These are phyloP conservation scores for Diadromus collaris DNA, from an alignment of 2,888 invertebrate genomes.

Conservation along the genomic window DNA sequence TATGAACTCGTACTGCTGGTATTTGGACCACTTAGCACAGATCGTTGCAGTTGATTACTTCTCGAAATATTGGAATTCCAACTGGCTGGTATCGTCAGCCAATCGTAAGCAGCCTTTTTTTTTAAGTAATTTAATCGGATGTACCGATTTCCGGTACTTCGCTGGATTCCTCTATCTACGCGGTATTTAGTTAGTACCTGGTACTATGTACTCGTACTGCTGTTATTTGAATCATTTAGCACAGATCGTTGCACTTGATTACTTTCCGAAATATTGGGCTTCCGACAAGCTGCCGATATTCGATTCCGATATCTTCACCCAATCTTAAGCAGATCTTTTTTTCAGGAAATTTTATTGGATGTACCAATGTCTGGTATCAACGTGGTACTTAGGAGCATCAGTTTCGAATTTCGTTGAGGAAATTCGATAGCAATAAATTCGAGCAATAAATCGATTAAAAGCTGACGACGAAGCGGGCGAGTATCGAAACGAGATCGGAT, in stretches of 20 bases:
- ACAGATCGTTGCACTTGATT: background rate
- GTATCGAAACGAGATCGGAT: slow-evolving; percentile 2
- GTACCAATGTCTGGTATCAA: background rate
- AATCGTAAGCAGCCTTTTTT: too few relatives aligned
- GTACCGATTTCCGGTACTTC: too few relatives aligned
- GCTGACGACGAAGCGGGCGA: background rate
- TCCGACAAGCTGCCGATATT: background rate
- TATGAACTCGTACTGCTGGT: background rate
- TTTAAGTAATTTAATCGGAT: too few relatives aligned
- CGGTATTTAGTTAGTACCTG: too few relatives aligned
- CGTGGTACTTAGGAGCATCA: background rate
- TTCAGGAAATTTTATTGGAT: background rate
- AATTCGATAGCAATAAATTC: background rate
- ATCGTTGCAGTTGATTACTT: background rate
- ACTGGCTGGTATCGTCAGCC: too few relatives aligned
- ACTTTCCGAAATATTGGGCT: background rate
- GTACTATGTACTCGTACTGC: background rate
- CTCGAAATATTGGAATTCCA: too few relatives aligned
- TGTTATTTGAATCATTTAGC: background rate
- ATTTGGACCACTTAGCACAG: background rate
- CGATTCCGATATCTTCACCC: background rate
- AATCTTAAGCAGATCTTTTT: background rate
- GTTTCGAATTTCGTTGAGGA: background rate
- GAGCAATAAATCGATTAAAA: background rate
- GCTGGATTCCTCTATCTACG: too few relatives aligned